Base-by-base conservation (phyloP, 2,113 vertebrate species). In the Pholis gunnellus region DNA sequence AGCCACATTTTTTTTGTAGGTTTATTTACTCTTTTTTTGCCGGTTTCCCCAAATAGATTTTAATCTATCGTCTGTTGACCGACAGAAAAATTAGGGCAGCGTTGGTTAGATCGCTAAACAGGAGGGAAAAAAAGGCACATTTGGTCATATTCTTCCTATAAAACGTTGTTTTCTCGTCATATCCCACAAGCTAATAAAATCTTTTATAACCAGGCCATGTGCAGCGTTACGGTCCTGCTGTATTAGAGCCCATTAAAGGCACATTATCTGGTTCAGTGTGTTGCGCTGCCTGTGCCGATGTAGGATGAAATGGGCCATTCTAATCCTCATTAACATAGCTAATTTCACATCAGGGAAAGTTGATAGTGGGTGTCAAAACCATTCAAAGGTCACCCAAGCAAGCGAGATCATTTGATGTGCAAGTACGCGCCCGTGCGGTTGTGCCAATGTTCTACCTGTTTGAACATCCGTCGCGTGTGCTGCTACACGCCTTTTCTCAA, bases 321-420 rank as follows among this genome's bases (percentile, higher is more conserved):
- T 93, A 85, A 93, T 93, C 77, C 80, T 88, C 90, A 91, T 92
- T 91, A 93, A 89, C 87, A 85, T 81, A 79, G 84, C 89, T 93
- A 92, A 93, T 94, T 92, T 92, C 91, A 91, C 91, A 85, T 84
- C 40, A 90, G 88, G 87, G 75, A 78, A 84, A 87, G 87, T 86
- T 92, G 87, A 91, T 83, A 78, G 87, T 52, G 79, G 78, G 72
- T 87, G 90, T 91, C 91, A 85, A 83, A 89, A 72, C 48, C 78
- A 84, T 75, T 92, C 88, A 90, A 91, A 88, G 90, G 90, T 90
- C 88, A 88, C 17, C 66, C 72, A 68, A 82, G 78, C 89, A 77
- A 74, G 78, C 59, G 7, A 7, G 61, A 27, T 52, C 29, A n/a
- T 81, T 78, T 70, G 29, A 76, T 69, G 52, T 67, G 46, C 7